phyloP scores from a whole-genome alignment of 1,140 invertebrate species.

The Aphaenogaster floridana region DNA sequence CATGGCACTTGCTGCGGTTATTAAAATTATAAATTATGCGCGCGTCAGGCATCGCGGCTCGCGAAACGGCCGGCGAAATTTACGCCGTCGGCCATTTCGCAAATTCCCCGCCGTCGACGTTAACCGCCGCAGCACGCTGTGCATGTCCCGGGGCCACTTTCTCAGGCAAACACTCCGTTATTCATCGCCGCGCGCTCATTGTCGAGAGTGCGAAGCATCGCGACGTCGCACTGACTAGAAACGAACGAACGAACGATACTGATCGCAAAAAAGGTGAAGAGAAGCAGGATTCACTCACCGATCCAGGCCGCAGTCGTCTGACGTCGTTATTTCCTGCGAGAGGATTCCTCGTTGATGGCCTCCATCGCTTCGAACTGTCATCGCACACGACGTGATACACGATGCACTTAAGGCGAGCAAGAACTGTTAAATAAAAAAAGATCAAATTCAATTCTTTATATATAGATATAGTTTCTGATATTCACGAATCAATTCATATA shows the following conservation, averaged over 20 bases:
- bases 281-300: not conserved
- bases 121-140: conserved; percentile 23
- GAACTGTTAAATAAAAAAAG: no score
- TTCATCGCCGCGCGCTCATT: conserved; percentile 1
- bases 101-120: conserved; percentile 53
- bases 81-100: conserved; percentile 52
- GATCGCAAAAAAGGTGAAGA: not conserved
- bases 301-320: not conserved
- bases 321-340: not conserved
- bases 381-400: not conserved
- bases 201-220: not conserved
- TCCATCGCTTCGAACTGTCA: not conserved
- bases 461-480: no score
- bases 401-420: not conserved
- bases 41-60: conserved; percentile 37
- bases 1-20: conserved; percentile 28
- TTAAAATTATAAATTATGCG: conserved; percentile 64
- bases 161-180: not conserved
- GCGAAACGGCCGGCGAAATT: conserved; percentile 51
- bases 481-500: no score
- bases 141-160: not conserved
- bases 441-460: no score
- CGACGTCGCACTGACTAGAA: not conserved
- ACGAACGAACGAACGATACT: not conserved
- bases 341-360: not conserved